Base-by-base conservation (phyloP, 2,113 vertebrate species). In the Entosphenus tridentatus region DNA sequence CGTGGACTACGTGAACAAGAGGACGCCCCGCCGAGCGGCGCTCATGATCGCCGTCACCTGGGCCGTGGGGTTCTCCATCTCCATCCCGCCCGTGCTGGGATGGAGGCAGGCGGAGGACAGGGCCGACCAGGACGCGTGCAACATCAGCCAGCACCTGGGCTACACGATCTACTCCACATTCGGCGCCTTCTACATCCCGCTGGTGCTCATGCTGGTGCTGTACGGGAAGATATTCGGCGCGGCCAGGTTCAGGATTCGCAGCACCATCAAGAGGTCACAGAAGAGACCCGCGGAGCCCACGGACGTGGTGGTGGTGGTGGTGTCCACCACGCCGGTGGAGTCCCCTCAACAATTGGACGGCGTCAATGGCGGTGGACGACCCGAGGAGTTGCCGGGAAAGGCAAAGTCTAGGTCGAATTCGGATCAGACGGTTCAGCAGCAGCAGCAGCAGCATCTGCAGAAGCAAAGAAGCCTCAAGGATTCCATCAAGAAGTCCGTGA, bases 81-180 rank as follows among this genome's bases (percentile, higher is more conserved):
- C 92, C 72, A 98, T 98, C 73, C 93, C 92, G 2, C 93, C 92
- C 17, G 92, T 96, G 89, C 77, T 98, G 77, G 92, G 93, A 70
- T 96, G 93, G 93, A 84, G 93, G 72, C 96, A 84, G 58, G 83
- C 85, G 0, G 86, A 90, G 79, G 93, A 98, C 82, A 83, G 92
- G 72, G 87, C 88, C 3, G 74, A 91, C 75, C 89, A 87, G 2
- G 78, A 96, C 72, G 87, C 85, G 2, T 98, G 93, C 76, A 88
- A 83, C 57, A 96, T 98, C 74, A 98, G 93, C 78, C 87, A 91
- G 76, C 90, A 98, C 75, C 89, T 83, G 3, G 88, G 87, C 71
- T 96, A 98, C 78, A 98, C 93, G 11, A 89, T 98, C 76, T 96
- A 96, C 76, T 98, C 93, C 75, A 98, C 93, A 2, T 98, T 96